phyloP scores from a whole-genome alignment of 2,888 invertebrate genomes.

The Anoncus sp. region DNA sequence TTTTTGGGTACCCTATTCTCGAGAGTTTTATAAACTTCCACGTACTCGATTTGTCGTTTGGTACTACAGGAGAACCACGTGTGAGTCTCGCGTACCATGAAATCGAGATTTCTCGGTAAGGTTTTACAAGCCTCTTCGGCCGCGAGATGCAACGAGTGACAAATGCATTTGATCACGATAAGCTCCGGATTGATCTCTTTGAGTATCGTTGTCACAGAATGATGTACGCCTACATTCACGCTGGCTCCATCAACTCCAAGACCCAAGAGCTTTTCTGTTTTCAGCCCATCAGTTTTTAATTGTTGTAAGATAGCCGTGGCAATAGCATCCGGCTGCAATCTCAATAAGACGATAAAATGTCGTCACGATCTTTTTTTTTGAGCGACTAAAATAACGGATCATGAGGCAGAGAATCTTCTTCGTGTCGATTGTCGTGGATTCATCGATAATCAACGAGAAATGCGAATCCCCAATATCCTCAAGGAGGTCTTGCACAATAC shows the following conservation, averaged over 20 bases:
- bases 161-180: too few relatives aligned
- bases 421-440: not conserved
- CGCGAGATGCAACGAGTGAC: conserved; percentile 62
- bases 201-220: conserved; percentile 66
- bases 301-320: conserved; percentile 44
- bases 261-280: conserved; percentile 63
- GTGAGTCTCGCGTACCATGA: conserved; percentile 67
- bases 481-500: not conserved
- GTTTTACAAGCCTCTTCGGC: too few relatives aligned
- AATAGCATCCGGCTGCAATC: conserved; percentile 56
- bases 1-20: conserved; percentile 50
- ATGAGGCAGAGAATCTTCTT: conserved; percentile 56
- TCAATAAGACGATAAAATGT: conserved; percentile 63
- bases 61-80: conserved; percentile 71
- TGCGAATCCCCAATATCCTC: not conserved
- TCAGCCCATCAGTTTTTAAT: conserved; percentile 59
- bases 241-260: conserved; percentile 69
- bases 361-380: conserved; percentile 45
- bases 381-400: conserved; percentile 57
- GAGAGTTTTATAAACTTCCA: conserved; percentile 64
- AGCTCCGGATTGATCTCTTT: conserved; percentile 59
- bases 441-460: conserved; percentile 6
- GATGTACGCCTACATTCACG: conserved; percentile 35
- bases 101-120: conserved; percentile 65
- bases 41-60: conserved; percentile 68